These are phyloP conservation scores for Mionectes macconnelli DNA, from an alignment of 2,113 vertebrate species.

Conservation along the genomic window DNA sequence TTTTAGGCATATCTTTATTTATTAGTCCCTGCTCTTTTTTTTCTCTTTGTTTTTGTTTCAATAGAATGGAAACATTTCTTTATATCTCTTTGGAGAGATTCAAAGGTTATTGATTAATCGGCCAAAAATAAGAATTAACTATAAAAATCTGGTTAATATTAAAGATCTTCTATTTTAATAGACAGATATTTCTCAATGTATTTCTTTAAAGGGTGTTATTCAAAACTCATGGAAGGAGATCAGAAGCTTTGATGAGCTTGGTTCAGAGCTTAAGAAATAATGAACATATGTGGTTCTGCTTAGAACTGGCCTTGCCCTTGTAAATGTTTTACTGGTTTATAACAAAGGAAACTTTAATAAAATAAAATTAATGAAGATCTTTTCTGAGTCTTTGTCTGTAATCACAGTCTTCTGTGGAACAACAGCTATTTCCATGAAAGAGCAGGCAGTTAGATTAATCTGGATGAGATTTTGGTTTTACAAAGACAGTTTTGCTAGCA, in stretches of 20 bases:
- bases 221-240: neutral
- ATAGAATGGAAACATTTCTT: neutral
- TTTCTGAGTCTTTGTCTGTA: neutral
- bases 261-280: neutral
- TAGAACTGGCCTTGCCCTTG: neutral
- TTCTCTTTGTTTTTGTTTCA: neutral
- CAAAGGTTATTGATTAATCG: neutral
- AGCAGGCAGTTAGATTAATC: neutral
- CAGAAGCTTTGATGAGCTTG: neutral
- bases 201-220: neutral
- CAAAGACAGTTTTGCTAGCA: neutral
- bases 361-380: neutral
- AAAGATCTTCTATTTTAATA: neutral
- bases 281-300: neutral
- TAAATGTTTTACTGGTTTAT: neutral
- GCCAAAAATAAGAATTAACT: neutral
- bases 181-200: neutral
- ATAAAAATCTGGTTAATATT: neutral
- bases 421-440: neutral
- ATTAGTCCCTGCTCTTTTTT: neutral
- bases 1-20: neutral
- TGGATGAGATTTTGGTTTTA: neutral
- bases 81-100: neutral
- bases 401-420: neutral
- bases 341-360: neutral